Evolutionary conservation across 1,140 invertebrate species (phyloP).

Genomic region (Drosophila dunni): DNA sequence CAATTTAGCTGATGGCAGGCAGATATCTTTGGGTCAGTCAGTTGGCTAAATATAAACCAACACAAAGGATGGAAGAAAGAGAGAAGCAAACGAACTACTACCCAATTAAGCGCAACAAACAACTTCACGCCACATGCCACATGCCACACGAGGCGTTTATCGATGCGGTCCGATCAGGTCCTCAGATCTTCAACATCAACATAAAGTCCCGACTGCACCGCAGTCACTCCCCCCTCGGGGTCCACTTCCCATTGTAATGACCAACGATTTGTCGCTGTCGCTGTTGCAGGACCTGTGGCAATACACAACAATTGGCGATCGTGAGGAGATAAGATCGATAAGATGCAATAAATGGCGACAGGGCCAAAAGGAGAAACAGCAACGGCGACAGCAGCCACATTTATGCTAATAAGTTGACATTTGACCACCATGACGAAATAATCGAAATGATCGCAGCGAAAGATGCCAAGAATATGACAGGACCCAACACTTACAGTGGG

Average conservation of each 20-base stretch:
- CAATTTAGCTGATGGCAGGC: slow-evolving; percentile 36
- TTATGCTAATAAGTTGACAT: slow-evolving; percentile 83
- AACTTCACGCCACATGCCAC: slow-evolving; percentile 81
- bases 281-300: slow-evolving; percentile 64
- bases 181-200: slow-evolving; percentile 48
- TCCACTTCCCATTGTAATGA: slow-evolving; percentile 58
- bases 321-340: slow-evolving; percentile 65
- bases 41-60: slow-evolving; percentile 60
- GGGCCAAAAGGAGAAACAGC: slow-evolving; percentile 32
- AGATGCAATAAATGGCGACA: slow-evolving; percentile 47
- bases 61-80: slow-evolving; percentile 1
- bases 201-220: slow-evolving; percentile 30
- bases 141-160: slow-evolving; percentile 79
- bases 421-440: slow-evolving; percentile 83
- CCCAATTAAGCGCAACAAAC: slow-evolving; percentile 82
- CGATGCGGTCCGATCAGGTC: slow-evolving; percentile 62
- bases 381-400: slow-evolving; percentile 62
- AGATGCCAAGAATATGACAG: slow-evolving; percentile 69
- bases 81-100: slow-evolving; percentile 56
- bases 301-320: slow-evolving; percentile 76
- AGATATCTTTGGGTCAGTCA: slow-evolving; percentile 61
- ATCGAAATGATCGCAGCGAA: slow-evolving; percentile 63
- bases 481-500: not conserved
- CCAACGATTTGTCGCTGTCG: slow-evolving; percentile 81
- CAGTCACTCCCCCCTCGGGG: not conserved